phyloP scores from a whole-genome alignment of 1,140 invertebrate species.

The Drosophila guanche region DNA sequence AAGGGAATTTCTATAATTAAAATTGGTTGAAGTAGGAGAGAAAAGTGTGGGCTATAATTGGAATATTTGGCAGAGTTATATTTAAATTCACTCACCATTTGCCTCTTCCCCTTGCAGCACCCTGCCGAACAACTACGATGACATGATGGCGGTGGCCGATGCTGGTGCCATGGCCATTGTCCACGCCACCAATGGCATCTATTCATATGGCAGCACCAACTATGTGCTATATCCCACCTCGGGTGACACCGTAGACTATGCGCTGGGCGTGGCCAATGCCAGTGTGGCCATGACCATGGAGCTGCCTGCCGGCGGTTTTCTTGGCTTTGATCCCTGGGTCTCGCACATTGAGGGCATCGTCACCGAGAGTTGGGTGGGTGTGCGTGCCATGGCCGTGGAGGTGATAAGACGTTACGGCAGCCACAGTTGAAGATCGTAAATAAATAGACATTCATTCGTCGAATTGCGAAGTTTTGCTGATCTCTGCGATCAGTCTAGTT shows the following conservation, averaged over 20 bases:
- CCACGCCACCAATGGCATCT: slow-evolving; percentile 84
- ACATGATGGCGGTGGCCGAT: slow-evolving; percentile 83
- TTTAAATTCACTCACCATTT: no score
- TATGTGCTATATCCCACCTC: slow-evolving; percentile 85
- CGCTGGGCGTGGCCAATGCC: slow-evolving; percentile 85
- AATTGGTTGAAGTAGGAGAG: no score
- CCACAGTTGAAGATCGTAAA: slow-evolving; percentile 40
- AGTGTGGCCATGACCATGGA: slow-evolving; percentile 88
- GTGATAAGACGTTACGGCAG: slow-evolving; percentile 53
- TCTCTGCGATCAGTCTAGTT: slow-evolving; percentile 34
- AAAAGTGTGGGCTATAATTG: no score
- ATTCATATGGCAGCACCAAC: slow-evolving; percentile 86
- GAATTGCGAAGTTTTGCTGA: slow-evolving; percentile 30
- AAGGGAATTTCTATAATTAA: no score
- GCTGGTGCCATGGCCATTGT: slow-evolving; percentile 83
- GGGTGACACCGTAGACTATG: slow-evolving; percentile 87
- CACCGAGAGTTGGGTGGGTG: slow-evolving; percentile 90
- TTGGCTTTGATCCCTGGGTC: slow-evolving; percentile 87
- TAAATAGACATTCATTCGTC: slow-evolving; percentile 39
- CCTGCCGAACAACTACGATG: slow-evolving; percentile 68
- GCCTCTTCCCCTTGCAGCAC: slow-evolving; percentile 3
- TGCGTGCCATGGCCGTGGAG: slow-evolving; percentile 83
- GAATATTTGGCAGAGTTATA: no score
- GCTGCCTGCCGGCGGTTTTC: slow-evolving; percentile 86
- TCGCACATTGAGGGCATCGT: slow-evolving; percentile 86